Evolutionary conservation across 2,888 invertebrate genomes (phyloP), one percentile per base, ranked within the genome.

Genomic region (Kryphioiulus occultus): DNA sequence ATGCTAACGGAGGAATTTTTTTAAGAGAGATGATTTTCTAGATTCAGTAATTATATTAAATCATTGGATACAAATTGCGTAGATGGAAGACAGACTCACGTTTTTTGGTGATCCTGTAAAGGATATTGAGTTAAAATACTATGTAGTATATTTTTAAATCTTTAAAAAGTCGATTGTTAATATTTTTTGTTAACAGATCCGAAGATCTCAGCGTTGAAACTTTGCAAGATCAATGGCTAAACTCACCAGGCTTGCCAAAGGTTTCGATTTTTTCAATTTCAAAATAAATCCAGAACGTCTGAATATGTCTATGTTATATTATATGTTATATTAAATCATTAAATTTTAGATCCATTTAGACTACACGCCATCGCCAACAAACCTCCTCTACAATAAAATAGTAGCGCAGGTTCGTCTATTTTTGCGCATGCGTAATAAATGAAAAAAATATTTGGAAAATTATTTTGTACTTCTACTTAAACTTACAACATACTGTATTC

Each of bases 101-200:
- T n/a, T 35, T 35, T 35, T 35, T 35, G 35, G 35, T 7, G 35
- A 35, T 35, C 12, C 17, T 47, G 17, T 15, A 15, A 47, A 47
- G 12, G 12, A 47, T 47, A 35, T 35, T 35, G n/a, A n/a, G n/a
- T n/a, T n/a, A n/a, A n/a, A n/a, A n/a, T n/a, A n/a, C n/a, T n/a
- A n/a, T n/a, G n/a, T n/a, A n/a, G n/a, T n/a, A n/a, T n/a, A n/a
- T n/a, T n/a, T n/a, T n/a, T n/a, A n/a, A n/a, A n/a, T n/a, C n/a
- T n/a, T n/a, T n/a, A 35, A 35, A 35, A 35, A 35, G 35, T 7
- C 35, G 35, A 35, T 35, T 35, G 35, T 53, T 3, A 88, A 82
- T 89, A 89, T 85, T 89, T 89, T 87, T 88, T 78, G 22, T 32
- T 68, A 35, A 86, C 35, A 86, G 78, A 26, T 86, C 85, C 19